Conservation (phyloP, 1,140 invertebrate genomes). For the Trypoxylus dichotomus region DNA sequence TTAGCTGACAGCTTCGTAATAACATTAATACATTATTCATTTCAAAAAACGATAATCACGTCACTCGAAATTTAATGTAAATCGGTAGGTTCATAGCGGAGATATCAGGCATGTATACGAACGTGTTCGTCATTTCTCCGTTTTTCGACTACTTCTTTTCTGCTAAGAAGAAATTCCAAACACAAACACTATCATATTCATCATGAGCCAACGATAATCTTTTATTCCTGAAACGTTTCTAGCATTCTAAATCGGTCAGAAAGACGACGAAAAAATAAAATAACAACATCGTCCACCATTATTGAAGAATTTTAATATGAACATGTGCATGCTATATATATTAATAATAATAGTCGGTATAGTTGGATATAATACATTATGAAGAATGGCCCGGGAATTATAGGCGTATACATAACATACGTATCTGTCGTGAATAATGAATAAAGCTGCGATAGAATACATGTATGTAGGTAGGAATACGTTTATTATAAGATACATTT, state of each 20-base stretch:
- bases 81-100: neutral
- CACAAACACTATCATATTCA: neutral
- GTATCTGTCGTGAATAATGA: neutral
- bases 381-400: neutral
- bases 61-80: neutral
- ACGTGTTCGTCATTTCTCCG: neutral
- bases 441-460: neutral
- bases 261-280: neutral
- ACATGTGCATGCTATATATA: neutral
- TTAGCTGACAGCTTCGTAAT: conserved; percentile 2
- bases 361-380: neutral
- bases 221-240: neutral
- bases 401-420: neutral
- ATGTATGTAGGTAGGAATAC: neutral
- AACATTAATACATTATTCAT: neutral
- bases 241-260: neutral
- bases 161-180: neutral
- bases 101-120: neutral
- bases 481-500: neutral
- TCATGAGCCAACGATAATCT: neutral
- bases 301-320: neutral
- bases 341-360: conserved; percentile 7
- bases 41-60: neutral
- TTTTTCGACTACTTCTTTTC: neutral
- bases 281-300: neutral